Percentiles rank a stretch among this genome's conserved stretches.
These are phyloP conservation scores for Melieria crassipennis DNA, from an alignment of 2,888 invertebrate species.

Conservation along the genomic window DNA sequence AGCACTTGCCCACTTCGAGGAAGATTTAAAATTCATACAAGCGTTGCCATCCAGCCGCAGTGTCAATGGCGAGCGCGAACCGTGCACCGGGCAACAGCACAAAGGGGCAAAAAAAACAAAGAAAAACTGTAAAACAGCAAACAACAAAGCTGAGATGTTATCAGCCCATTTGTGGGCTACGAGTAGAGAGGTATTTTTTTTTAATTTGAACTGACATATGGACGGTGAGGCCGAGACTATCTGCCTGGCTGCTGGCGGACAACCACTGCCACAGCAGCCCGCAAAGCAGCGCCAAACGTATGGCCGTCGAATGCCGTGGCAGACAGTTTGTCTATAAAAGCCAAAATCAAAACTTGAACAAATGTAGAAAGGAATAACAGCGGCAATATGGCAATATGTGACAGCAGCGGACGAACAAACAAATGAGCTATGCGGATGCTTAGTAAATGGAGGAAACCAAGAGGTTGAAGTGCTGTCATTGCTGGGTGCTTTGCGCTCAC, in stretches of 20 bases:
- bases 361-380: not conserved
- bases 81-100: not conserved
- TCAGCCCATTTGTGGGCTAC: conserved; percentile 28
- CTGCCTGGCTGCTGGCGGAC: not conserved
- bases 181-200: conserved; percentile 23
- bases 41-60: not conserved
- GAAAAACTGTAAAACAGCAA: not conserved
- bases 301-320: conserved; percentile 12
- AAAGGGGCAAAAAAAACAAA: not conserved
- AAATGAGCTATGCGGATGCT: too few species aligned
- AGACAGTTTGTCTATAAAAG: conserved; percentile 33
- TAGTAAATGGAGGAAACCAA: too few species aligned
- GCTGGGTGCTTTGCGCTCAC: too few species aligned
- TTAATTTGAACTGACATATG: conserved; percentile 33
- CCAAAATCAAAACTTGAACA: conserved; percentile 5
- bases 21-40: conserved; percentile 5
- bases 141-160: conserved; percentile 15
- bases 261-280: not conserved
- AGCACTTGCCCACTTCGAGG: not conserved
- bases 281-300: not conserved
- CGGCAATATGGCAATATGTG: too few species aligned
- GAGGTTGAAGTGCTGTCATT: too few species aligned
- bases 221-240: not conserved
- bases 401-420: too few species aligned
- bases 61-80: not conserved